These are phyloP conservation scores for Isoperla grammatica DNA, from an alignment of 2,888 invertebrate genomes.

Conservation along the genomic window DNA sequence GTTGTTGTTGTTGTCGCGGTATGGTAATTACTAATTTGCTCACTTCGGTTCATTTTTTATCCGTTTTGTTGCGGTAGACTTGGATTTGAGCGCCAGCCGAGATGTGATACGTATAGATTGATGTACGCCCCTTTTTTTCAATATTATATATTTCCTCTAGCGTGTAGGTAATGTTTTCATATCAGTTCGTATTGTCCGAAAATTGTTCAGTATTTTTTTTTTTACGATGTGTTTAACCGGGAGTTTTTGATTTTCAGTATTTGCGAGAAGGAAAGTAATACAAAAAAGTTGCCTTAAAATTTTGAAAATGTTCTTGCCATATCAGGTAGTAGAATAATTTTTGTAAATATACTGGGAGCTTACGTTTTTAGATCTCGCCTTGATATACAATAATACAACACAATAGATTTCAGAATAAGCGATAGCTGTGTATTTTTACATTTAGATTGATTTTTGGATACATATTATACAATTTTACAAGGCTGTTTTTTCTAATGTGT, in stretches of 20 bases:
- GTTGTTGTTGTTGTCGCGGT: too few species aligned
- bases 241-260: slow-evolving; percentile 3
- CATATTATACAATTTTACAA: too few species aligned
- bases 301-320: slow-evolving; percentile 9
- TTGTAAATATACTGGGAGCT: slow-evolving; percentile 11
- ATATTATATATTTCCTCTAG: neutral
- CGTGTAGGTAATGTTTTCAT: neutral
- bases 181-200: neutral
- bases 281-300: neutral
- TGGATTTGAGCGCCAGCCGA: neutral
- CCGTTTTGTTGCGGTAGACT: neutral
- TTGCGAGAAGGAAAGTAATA: neutral
- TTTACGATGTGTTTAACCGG: neutral
- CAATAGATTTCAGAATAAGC: too few species aligned
- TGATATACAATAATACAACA: too few species aligned
- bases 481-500: too few species aligned
- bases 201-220: slow-evolving; percentile 12
- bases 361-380: too few species aligned
- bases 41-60: slow-evolving; percentile 1
- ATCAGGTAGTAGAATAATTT: neutral
- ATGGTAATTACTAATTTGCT: neutral
- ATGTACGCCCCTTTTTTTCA: slow-evolving; percentile 10
- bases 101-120: slow-evolving; percentile 14
- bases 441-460: too few species aligned
- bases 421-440: too few species aligned